Base-by-base conservation (phyloP, 2,797 vertebrate species). In the Scolopax bukidnonensis region DNA sequence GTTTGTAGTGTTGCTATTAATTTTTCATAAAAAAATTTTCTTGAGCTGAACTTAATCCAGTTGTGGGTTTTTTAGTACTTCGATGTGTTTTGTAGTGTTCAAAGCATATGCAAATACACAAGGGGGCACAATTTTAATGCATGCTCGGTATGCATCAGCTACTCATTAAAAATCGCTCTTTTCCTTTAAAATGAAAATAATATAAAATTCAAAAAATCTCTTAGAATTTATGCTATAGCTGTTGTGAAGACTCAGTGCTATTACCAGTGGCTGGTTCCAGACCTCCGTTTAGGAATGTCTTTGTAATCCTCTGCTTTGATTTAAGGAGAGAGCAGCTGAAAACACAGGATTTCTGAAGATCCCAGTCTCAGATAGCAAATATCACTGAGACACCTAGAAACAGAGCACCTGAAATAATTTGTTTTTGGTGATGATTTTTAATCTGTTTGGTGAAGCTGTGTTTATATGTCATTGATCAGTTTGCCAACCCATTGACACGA, bases 21-120 rank as follows among this genome's bases (percentile, higher is more conserved):
- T 95, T 93, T 95, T 96, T 96, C 71, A 85, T 84, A 48, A 20
- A 93, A 71, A 71, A 5, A n/a, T 65, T 90, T 96, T 93, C 38
- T 92, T 70, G 54, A 83, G 68, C 78, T 90, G 86, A 85, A 36
- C 21, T 53, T 89, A 78, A 89, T 92, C 65, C 41, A n/a, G 45
- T 87, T 89, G 77, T 43, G 50, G 47, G 9, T 15, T 43, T 91
- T 84, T 87, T 50, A 70, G 51, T 74, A 40, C 68, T 93, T 91
- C 10, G 0, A 4, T 89, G 68, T 90, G 53, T 94, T 90, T 60
- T 71, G 51, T 95, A 57, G 21, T 57, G 38, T 94, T 97, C 68
- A 94, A 85, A 95, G 78, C 61, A 38, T 13, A 51, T 19, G 50
- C 93, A 95, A 94, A 95, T 94, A 94, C 94, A 96, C 96, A 95